Evolutionary conservation across 1,140 invertebrate genomes (phyloP).

Genomic region (Diabrotica virgifera): DNA sequence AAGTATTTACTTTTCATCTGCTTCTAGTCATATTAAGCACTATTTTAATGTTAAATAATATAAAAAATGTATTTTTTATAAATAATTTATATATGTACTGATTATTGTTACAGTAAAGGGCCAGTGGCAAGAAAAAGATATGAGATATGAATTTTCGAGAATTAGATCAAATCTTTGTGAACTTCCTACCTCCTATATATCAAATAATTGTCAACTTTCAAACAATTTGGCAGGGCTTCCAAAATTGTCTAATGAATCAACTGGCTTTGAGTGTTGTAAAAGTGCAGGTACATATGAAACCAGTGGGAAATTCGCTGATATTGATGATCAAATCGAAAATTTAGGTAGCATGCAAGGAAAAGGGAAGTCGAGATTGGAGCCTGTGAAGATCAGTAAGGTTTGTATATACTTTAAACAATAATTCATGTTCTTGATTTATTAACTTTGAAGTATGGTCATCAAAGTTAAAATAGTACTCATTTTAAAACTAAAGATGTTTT

Average conservation of each 20-base stretch:
- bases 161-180: conserved; percentile 45
- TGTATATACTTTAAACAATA: not conserved
- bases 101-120: conserved; percentile 6
- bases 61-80: not conserved
- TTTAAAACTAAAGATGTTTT: too few species aligned
- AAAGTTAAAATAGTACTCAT: too few species aligned
- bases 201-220: conserved; percentile 44
- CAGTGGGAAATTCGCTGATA: conserved; percentile 31
- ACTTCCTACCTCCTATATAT: conserved; percentile 46
- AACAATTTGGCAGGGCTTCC: conserved; percentile 31
- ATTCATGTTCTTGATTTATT: not conserved
- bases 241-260: conserved; percentile 30
- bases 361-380: conserved; percentile 8
- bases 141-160: conserved; percentile 33
- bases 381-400: not conserved
- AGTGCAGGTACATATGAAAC: conserved; percentile 28
- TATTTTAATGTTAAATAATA: too few species aligned
- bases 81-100: not conserved
- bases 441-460: conserved; percentile 4
- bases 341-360: conserved; percentile 25
- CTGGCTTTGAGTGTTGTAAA: conserved; percentile 30
- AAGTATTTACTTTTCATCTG: too few species aligned
- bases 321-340: conserved; percentile 26
- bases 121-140: conserved; percentile 32
- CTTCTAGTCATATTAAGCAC: too few species aligned